A percentile compares a stretch with the other conserved stretches of the same genome.
These are phyloP conservation scores for Archips xylosteana DNA, from an alignment of 2,888 invertebrate species.

Conservation along the genomic window DNA sequence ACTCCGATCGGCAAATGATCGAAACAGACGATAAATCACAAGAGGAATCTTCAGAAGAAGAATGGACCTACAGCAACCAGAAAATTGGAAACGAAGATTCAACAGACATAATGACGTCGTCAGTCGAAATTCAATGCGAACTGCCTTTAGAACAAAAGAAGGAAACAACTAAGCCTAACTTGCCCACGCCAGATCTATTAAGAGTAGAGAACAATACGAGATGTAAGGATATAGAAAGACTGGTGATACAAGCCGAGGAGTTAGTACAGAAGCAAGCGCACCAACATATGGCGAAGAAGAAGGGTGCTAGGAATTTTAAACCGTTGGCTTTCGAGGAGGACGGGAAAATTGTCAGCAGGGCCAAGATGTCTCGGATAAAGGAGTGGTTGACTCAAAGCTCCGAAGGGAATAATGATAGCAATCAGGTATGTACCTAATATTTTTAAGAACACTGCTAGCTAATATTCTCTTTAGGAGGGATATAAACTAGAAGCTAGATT, in stretches of 20 bases:
- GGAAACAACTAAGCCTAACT: constrained; percentile 61
- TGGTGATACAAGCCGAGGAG: constrained; percentile 93
- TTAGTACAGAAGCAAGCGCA: constrained; percentile 88
- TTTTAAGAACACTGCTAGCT: neutral
- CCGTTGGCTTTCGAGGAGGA: constrained; percentile 83
- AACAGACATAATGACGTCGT: constrained; percentile 82
- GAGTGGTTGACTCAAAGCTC: constrained; percentile 88
- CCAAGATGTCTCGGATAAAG: constrained; percentile 89
- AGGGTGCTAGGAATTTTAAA: constrained; percentile 78
- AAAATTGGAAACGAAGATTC: constrained; percentile 78
- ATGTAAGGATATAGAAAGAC: constrained; percentile 89
- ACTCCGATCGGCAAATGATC: constrained; percentile 90
- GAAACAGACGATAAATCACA: constrained; percentile 79
- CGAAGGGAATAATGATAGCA: constrained; percentile 72
- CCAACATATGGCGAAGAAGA: constrained; percentile 78
- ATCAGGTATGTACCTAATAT: constrained; percentile 68
- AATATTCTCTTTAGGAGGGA: too few species aligned
- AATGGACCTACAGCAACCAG: constrained; percentile 88
- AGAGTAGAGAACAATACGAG: constrained; percentile 78
- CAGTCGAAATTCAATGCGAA: constrained; percentile 80
- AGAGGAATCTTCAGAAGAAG: constrained; percentile 81
- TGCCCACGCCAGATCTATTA: constrained; percentile 78
- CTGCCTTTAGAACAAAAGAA: constrained; percentile 70
- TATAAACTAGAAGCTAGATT: too few species aligned
- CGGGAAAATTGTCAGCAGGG: constrained; percentile 76